Percentiles rank a stretch among this genome's conserved stretches.
These are phyloP conservation scores for Patiria pectinifera DNA, from an alignment of 53 echinoderm and acorn worm genomes.

Conservation along the genomic window DNA sequence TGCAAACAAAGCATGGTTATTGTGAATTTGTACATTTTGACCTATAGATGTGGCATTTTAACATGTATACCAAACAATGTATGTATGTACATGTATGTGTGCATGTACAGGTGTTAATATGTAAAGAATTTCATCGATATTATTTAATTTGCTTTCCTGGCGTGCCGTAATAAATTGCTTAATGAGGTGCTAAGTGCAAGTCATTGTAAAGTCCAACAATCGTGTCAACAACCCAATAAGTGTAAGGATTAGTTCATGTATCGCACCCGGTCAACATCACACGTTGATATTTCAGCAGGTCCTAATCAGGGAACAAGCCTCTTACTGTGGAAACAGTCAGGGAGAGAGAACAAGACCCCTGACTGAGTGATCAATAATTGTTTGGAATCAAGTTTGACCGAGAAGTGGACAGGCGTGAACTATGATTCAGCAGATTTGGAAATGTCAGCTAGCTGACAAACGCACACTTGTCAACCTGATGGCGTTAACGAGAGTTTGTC, in stretches of 20 bases:
- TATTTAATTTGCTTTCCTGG: background rate
- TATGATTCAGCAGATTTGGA: background rate
- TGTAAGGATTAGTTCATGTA: background rate
- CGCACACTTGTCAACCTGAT: background rate
- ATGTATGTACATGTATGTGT: background rate
- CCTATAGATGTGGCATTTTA: background rate
- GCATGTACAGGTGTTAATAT: background rate
- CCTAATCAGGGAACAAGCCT: background rate
- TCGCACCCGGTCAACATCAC: background rate
- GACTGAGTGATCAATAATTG: background rate
- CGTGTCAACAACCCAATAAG: background rate
- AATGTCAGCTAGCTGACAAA: background rate
- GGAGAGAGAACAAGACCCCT: background rate
- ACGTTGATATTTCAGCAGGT: background rate
- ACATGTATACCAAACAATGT: background rate
- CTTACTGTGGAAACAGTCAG: background rate
- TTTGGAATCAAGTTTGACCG: background rate
- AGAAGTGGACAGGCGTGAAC: background rate
- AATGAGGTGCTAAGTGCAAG: background rate
- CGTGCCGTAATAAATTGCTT: background rate
- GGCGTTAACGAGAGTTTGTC: background rate
- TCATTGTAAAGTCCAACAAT: constrained; percentile 5
- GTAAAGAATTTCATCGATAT: background rate
- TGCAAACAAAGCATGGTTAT: too few relatives aligned
- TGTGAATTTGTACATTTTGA: too few relatives aligned